These are phyloP conservation scores for Stomatorhinus walkeri DNA, from an alignment of 2,797 vertebrate species.

Conservation along the genomic window DNA sequence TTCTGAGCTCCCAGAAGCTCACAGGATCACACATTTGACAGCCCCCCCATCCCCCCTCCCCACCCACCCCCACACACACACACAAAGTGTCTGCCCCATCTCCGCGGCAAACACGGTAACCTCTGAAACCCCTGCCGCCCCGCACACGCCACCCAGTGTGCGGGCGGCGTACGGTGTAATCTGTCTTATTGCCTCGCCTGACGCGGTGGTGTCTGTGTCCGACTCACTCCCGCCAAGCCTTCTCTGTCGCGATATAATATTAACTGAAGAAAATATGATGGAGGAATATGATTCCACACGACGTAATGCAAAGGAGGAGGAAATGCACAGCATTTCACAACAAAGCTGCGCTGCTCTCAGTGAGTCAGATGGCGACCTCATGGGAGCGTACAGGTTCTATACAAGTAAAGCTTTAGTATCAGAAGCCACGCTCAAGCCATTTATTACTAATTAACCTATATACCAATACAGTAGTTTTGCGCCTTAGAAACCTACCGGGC, in stretches of 20 bases:
- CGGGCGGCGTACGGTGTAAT: neutral
- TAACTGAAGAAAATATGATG: neutral
- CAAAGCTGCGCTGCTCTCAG: neutral
- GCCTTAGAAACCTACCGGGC: constrained; percentile 66
- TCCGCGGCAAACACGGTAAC: neutral
- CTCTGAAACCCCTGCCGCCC: neutral
- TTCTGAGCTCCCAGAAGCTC: constrained; percentile 40
- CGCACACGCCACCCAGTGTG: neutral
- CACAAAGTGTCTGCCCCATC: neutral
- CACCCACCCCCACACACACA: neutral
- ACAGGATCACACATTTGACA: constrained; percentile 12
- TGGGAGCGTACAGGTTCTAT: neutral
- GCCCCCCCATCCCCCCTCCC: neutral
- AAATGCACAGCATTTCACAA: neutral
- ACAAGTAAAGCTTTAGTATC: neutral
- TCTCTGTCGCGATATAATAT: neutral
- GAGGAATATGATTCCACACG: neutral
- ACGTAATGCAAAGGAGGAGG: neutral
- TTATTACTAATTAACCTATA: neutral
- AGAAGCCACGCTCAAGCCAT: neutral
- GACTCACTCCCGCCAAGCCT: neutral
- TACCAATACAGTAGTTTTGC: neutral
- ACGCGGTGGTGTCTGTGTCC: neutral
- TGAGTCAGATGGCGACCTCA: neutral
- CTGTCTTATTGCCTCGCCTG: neutral